Evolutionary conservation across 2,113 vertebrate species (phyloP).

Genomic region (Egretta garzetta): DNA sequence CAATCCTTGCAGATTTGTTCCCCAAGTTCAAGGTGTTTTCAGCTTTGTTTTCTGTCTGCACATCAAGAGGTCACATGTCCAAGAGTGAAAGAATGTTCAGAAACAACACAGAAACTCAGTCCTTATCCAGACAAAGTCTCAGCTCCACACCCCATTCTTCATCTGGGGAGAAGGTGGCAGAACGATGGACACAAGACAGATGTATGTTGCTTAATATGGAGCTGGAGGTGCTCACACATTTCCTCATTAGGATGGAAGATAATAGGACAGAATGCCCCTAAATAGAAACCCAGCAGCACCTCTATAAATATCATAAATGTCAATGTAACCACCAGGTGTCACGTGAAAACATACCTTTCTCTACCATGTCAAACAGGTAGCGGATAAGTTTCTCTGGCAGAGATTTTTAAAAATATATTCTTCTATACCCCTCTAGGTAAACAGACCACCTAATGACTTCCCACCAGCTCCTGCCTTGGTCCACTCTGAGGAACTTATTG

Average conservation of each 20-base stretch:
- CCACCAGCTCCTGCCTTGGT: not conserved
- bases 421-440: not conserved
- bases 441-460: not conserved
- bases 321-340: not conserved
- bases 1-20: not conserved
- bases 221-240: not conserved
- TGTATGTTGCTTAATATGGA: not conserved
- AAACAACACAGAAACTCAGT: not conserved
- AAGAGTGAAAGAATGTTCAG: not conserved
- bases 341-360: not conserved
- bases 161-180: not conserved
- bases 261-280: not conserved
- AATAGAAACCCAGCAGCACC: not conserved
- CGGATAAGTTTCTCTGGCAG: not conserved
- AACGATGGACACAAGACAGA: not conserved
- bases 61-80: not conserved
- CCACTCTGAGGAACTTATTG: not conserved
- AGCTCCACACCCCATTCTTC: not conserved
- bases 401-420: not conserved
- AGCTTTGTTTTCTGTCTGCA: not conserved
- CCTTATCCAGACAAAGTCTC: not conserved
- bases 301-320: not conserved
- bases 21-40: not conserved
- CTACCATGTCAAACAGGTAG: not conserved
- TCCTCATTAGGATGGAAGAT: not conserved